A percentile compares a stretch with the other conserved stretches of the same genome.
Evolutionary conservation across 2,888 invertebrate genomes (phyloP).

Genomic region (Spodoptera littoralis): DNA sequence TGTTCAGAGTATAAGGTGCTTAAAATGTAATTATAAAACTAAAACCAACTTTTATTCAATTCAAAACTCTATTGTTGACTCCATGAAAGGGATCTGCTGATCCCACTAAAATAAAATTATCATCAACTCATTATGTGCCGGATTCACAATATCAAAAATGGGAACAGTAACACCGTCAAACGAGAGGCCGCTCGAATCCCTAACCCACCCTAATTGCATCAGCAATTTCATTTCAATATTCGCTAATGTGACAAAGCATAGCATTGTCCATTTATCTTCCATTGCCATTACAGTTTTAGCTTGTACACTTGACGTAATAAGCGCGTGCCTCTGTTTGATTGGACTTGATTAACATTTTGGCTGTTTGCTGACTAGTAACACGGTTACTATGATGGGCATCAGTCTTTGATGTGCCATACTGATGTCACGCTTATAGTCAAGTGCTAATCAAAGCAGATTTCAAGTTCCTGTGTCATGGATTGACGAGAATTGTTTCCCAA

Average conservation of each 20-base stretch:
- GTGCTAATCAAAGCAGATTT: conserved; percentile 40
- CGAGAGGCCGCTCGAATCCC: too few species aligned
- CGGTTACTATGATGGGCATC: conserved; percentile 45
- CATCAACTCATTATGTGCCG: too few species aligned
- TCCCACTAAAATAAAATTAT: too few species aligned
- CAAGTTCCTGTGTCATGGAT: conserved; percentile 11
- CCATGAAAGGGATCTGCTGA: too few species aligned
- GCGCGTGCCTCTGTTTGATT: conserved; percentile 88
- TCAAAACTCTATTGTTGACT: too few species aligned
- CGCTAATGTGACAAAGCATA: conserved; percentile 8
- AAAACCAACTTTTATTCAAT: background rate
- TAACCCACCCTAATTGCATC: background rate
- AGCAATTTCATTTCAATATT: conserved; percentile 2
- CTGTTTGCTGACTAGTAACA: conserved; percentile 67
- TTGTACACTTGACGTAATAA: conserved; percentile 6
- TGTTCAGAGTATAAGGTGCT: too few species aligned
- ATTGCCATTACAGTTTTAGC: conserved; percentile 20
- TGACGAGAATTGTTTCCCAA: conserved; percentile 3
- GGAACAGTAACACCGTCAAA: too few species aligned
- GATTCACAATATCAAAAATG: background rate
- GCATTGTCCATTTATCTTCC: conserved; percentile 3
- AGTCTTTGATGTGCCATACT: conserved; percentile 39
- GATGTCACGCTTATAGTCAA: conserved; percentile 52
- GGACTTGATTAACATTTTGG: conserved; percentile 89
- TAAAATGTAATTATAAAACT: background rate